phyloP scores from a whole-genome alignment of 2,888 invertebrate genomes.

The Cenopis cana region DNA sequence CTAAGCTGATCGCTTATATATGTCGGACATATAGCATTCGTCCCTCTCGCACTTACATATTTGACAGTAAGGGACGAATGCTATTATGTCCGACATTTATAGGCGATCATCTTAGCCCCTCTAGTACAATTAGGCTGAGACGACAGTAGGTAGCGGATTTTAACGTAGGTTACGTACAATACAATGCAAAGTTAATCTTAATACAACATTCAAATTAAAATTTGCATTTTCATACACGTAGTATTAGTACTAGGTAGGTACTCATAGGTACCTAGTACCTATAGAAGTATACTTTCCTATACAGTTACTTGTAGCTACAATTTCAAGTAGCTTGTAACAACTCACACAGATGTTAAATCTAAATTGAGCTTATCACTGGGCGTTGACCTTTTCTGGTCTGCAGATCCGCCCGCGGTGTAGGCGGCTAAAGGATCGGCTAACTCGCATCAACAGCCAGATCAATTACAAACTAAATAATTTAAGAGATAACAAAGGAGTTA shows the following conservation, averaged over 20 bases:
- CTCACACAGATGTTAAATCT: slow-evolving; percentile 47
- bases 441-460: slow-evolving; percentile 1
- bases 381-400: slow-evolving; percentile 53
- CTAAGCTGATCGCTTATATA: too few relatives aligned
- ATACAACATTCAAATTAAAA: neutral
- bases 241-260: neutral
- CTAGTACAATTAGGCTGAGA: too few relatives aligned
- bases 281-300: neutral
- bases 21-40: too few relatives aligned
- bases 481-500: neutral
- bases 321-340: slow-evolving; percentile 19
- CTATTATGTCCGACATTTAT: too few relatives aligned
- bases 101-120: too few relatives aligned
- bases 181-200: neutral
- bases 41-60: too few relatives aligned
- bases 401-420: slow-evolving; percentile 45
- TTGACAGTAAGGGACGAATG: too few relatives aligned
- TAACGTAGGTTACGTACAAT: too few relatives aligned
- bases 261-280: too few relatives aligned
- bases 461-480: slow-evolving; percentile 15
- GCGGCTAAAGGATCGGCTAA: slow-evolving; percentile 28
- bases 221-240: neutral
- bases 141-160: too few relatives aligned
- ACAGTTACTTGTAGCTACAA: slow-evolving; percentile 13
- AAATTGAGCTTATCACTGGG: slow-evolving; percentile 59